Base-by-base conservation (phyloP, 2,797 vertebrate genomes). In the Urosaurus nigricauda region DNA sequence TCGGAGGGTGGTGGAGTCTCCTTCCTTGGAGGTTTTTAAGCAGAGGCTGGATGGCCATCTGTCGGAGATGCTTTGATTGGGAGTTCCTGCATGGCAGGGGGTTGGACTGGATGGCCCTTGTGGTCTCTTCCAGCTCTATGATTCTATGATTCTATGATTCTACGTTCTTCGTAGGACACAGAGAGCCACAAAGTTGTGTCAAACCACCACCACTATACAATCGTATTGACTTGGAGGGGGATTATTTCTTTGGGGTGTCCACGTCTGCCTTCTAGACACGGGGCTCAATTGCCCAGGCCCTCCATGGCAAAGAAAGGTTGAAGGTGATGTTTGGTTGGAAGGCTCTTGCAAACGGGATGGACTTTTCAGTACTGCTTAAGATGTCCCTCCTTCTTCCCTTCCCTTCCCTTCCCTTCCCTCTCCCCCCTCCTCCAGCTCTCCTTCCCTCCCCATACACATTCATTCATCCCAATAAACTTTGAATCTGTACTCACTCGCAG, bases 391-490 rank as follows among this genome's bases (percentile, higher is more conserved):
- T 58, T 40, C 7, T 0, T 9, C 9, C 47, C 47, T 51, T 73
- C 1, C 58, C 0, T 9, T 51, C 47, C 47, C 9, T 73, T 1
- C 53, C 0, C 43, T 0, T 11, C 16, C 26, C 71, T 92, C 89
- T 0, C 13, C 16, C 26, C 71, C 92, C 89, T 83, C 60, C 65
- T 29, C n/a, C 29, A 60, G 5, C 53, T 21, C 83, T 84, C 13
- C 71, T 81, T 63, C 37, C 79, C 91, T 75, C 74, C 73, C 86
- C 35, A 91, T 92, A 78, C 92, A 51, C 70, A 94, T 94, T 81
- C 87, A 94, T 94, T 81, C 87, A 93, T 86, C 71, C 84, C 95
- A 95, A 77, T 95, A 95, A 94, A 79, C 32, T 90, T 85, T 78
- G 90, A 94, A 80, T 0, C 63, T 40, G 56, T 93, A 93, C 81